Conservation (phyloP, 2,797 vertebrate genomes). For the Spea hammondii region DNA sequence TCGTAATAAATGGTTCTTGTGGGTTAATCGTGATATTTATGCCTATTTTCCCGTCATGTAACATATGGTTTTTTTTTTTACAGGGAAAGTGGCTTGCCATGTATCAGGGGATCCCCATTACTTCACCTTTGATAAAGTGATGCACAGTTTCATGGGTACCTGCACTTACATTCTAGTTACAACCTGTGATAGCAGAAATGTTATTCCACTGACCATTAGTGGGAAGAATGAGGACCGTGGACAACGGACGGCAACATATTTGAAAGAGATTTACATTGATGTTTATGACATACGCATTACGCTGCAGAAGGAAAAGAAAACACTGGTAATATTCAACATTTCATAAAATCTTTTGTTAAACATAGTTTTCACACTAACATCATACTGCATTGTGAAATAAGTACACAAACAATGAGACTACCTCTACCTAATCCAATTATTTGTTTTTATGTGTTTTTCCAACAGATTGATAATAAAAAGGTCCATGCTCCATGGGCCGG, state of each 20-base stretch:
- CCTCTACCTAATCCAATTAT: not conserved
- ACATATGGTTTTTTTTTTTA: not conserved
- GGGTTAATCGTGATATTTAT: not conserved
- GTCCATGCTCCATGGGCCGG: constrained; percentile 71
- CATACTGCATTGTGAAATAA: no score
- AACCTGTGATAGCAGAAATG: constrained; percentile 43
- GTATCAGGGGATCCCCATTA: constrained; percentile 66
- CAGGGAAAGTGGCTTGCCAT: constrained; percentile 62
- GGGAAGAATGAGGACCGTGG: constrained; percentile 66
- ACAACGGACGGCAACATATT: constrained; percentile 59
- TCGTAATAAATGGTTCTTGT: not conserved
- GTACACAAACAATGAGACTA: no score
- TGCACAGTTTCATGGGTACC: constrained; percentile 67
- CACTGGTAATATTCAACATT: constrained; percentile 69
- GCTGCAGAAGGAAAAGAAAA: constrained; percentile 63
- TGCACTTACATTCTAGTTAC: constrained; percentile 66
- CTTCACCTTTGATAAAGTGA: constrained; percentile 65
- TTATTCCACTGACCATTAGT: constrained; percentile 62
- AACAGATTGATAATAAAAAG: constrained; percentile 57
- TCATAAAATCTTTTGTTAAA: not conserved
- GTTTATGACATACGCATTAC: constrained; percentile 59
- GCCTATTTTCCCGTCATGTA: not conserved
- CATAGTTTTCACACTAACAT: not conserved
- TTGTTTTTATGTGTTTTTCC: not conserved
- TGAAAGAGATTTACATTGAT: constrained; percentile 66